Conservation (phyloP, 2,797 vertebrate species). For the Karalla daura region DNA sequence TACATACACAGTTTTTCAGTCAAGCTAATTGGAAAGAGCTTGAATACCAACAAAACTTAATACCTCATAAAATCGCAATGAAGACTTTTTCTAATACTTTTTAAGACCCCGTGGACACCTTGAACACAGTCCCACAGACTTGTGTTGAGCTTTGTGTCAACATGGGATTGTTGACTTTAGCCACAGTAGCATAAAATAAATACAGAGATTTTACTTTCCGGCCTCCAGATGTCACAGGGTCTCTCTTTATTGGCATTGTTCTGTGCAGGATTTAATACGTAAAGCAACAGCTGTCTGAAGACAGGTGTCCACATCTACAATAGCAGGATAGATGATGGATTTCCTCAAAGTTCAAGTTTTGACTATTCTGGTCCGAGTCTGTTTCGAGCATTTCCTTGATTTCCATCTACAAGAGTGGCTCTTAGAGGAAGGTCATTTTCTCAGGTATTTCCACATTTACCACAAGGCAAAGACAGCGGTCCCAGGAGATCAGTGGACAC, state of each 20-base stretch:
- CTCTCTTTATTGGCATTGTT: neutral
- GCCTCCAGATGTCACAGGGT: neutral
- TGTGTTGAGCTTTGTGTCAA: neutral
- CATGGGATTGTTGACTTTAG: neutral
- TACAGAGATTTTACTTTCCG: neutral
- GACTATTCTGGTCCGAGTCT: neutral
- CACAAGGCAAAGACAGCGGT: constrained; percentile 9
- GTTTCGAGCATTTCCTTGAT: constrained; percentile 14
- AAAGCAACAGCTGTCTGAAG: neutral
- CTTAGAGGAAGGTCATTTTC: neutral
- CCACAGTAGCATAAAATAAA: neutral
- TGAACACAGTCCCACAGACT: neutral
- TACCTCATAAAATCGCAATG: no score
- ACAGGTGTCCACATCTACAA: neutral
- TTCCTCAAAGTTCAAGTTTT: constrained; percentile 12
- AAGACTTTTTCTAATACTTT: no score
- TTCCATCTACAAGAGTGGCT: constrained; percentile 8
- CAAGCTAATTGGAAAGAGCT: no score
- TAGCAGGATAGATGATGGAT: constrained; percentile 9
- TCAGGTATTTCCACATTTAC: constrained; percentile 12
- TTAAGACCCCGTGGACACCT: no score
- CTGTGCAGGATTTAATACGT: neutral
- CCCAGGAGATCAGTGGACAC: constrained; percentile 13
- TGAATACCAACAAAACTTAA: no score
- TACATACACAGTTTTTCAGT: no score